Conservation (phyloP, 2,113 vertebrate species). For the Gyps fulvus region DNA sequence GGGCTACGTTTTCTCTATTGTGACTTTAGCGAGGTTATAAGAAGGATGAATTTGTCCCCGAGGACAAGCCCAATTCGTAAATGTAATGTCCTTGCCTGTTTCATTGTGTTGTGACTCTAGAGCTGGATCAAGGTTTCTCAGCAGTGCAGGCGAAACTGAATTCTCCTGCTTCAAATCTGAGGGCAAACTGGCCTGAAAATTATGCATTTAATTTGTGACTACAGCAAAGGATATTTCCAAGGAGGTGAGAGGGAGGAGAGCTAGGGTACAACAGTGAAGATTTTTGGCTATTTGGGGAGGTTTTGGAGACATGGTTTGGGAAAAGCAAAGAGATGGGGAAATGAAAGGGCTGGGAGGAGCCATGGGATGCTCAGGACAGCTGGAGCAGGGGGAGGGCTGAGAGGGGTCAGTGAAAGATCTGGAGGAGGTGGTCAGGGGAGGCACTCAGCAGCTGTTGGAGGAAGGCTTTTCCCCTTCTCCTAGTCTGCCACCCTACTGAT, state of each 20-base stretch:
- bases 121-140: not conserved
- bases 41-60: conserved; percentile 3
- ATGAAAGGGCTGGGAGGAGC: not conserved
- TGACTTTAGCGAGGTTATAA: not conserved
- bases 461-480: not conserved
- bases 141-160: not conserved
- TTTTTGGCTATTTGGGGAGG: not conserved
- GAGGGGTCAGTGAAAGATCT: not conserved
- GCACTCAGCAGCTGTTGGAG: not conserved
- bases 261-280: not conserved
- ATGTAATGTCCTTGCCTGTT: not conserved
- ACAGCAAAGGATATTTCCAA: not conserved
- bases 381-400: not conserved
- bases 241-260: not conserved
- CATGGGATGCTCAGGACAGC: not conserved
- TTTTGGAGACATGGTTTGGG: not conserved
- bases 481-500: not conserved
- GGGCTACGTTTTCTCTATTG: not conserved
- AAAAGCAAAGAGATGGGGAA: not conserved
- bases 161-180: not conserved
- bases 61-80: not conserved
- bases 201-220: not conserved
- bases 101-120: not conserved
- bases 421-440: not conserved
- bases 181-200: not conserved